Evolutionary conservation across 1,140 invertebrate genomes (phyloP).

Genomic region (Platyscapa corneri): DNA sequence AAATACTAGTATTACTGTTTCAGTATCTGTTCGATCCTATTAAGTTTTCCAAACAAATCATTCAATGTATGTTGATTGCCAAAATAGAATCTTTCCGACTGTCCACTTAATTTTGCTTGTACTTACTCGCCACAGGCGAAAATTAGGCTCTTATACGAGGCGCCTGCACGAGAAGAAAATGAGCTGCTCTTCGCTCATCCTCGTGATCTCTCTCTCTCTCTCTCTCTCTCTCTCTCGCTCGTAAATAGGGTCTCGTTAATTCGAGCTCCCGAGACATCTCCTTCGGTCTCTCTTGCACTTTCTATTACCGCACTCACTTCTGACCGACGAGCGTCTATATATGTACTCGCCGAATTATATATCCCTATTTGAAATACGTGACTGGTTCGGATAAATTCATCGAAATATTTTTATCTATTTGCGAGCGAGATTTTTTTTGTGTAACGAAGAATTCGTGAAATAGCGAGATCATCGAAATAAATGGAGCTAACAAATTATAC

Average conservation of each 20-base stretch:
- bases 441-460: too few relatives aligned
- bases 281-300: not conserved
- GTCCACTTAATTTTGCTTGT: not conserved
- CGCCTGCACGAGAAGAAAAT: not conserved
- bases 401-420: too few relatives aligned
- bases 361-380: too few relatives aligned
- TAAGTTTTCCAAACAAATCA: not conserved
- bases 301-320: not conserved
- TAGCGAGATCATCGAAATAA: too few relatives aligned
- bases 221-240: too few relatives aligned
- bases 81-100: not conserved
- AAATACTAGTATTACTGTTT: not conserved
- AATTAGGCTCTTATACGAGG: too few relatives aligned
- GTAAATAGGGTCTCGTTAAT: slow-evolving; percentile 16
- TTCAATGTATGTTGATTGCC: not conserved
- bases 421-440: too few relatives aligned
- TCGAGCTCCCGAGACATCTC: not conserved
- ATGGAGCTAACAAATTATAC: too few relatives aligned
- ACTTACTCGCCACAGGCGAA: not conserved
- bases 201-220: too few relatives aligned
- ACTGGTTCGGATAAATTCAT: too few relatives aligned
- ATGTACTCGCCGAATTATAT: not conserved
- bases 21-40: too few relatives aligned
- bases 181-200: not conserved
- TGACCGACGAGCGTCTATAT: not conserved